phyloP scores from a whole-genome alignment of 2,113 vertebrate species.

The Urocitellus parryii region DNA sequence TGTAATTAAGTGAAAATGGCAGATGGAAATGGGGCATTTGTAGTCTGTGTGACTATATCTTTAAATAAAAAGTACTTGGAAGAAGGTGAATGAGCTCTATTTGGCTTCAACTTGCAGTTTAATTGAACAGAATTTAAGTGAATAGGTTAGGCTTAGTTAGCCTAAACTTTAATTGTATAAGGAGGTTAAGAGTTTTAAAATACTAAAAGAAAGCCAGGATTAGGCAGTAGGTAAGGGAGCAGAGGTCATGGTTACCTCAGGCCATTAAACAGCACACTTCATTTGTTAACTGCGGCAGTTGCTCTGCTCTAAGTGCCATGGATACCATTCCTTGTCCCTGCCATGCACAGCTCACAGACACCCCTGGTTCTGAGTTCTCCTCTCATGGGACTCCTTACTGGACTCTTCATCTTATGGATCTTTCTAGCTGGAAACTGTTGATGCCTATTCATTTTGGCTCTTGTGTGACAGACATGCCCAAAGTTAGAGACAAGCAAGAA shows the following conservation, averaged over 20 bases:
- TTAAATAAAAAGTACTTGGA: conserved; percentile 7
- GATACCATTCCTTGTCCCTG: accelerated
- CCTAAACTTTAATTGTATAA: background rate
- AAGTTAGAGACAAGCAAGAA: background rate
- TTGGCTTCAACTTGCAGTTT: background rate
- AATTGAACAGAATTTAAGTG: conserved; percentile 8
- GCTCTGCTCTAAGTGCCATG: background rate
- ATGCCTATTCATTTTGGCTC: background rate
- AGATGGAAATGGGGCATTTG: background rate
- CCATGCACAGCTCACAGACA: background rate
- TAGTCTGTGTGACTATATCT: background rate
- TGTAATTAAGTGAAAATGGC: conserved; percentile 31
- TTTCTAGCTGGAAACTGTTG: background rate
- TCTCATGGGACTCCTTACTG: background rate
- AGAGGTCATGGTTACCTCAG: background rate
- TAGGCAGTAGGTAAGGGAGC: background rate
- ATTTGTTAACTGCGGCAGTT: background rate
- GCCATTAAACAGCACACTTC: background rate
- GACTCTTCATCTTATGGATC: background rate
- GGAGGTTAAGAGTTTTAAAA: background rate
- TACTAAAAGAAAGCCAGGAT: background rate
- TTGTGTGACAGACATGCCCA: background rate
- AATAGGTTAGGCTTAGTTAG: background rate
- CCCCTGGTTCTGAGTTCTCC: background rate
- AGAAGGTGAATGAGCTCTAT: background rate